Evolutionary conservation across 2,113 vertebrate genomes (phyloP).

Genomic region (Proterorhinus semilunaris): DNA sequence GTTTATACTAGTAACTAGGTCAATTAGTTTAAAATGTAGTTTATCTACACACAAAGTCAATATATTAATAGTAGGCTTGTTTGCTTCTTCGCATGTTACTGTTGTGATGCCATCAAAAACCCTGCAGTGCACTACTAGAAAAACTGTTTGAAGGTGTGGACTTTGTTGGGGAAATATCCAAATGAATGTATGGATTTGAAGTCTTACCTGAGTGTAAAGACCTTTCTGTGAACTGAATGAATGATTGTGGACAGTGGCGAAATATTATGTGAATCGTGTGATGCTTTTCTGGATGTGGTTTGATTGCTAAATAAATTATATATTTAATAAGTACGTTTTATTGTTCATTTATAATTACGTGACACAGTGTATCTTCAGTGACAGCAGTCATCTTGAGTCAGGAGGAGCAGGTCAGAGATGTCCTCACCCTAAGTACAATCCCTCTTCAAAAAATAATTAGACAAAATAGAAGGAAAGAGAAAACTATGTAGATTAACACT

Average conservation of each 20-base stretch:
- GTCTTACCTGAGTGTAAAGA: background rate
- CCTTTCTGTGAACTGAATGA: background rate
- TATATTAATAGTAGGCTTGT: background rate
- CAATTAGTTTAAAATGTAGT: too few species aligned
- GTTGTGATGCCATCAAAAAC: background rate
- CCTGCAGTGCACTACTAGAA: background rate
- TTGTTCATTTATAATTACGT: too few species aligned
- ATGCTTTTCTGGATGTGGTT: background rate
- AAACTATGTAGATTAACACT: too few species aligned
- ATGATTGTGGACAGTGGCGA: background rate
- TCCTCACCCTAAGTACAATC: too few species aligned
- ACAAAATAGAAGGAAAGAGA: too few species aligned
- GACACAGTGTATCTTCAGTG: too few species aligned
- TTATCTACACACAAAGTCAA: too few species aligned
- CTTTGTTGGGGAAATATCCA: background rate
- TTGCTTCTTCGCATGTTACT: background rate
- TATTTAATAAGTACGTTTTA: background rate
- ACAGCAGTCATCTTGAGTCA: background rate
- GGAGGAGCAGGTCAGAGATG: background rate
- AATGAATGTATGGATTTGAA: background rate
- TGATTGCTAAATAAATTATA: slow-evolving; percentile 39
- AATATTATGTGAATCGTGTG: background rate
- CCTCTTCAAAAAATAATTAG: too few species aligned
- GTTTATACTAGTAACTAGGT: too few species aligned
- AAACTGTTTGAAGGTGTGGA: background rate